A percentile compares a stretch with the other conserved stretches of the same genome.
phyloP scores from a whole-genome alignment of 2,797 vertebrate genomes.

The Zenarchopterus dispar region DNA sequence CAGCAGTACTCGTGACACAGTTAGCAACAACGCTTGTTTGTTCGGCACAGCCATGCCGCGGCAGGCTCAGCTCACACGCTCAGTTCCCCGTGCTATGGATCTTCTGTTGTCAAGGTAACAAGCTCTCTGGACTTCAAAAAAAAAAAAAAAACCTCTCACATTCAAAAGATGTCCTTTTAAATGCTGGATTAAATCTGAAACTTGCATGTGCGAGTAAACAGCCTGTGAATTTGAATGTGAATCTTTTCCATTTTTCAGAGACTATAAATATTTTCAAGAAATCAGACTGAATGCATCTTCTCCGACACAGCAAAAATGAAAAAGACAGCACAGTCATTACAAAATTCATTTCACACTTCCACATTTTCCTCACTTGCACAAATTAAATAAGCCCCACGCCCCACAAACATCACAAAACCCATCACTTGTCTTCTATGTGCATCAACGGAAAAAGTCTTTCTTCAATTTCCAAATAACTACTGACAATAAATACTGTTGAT shows the following conservation, averaged over 20 bases:
- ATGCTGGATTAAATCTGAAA: constrained; percentile 63
- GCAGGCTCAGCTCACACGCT: constrained; percentile 61
- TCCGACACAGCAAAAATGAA: constrained; percentile 8
- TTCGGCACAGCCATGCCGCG: constrained; percentile 69
- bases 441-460: no score
- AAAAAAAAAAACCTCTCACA: constrained; percentile 48
- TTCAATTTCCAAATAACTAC: no score
- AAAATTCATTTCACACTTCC: background rate
- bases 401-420: no score
- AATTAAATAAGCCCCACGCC: background rate
- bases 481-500: no score
- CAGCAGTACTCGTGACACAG: constrained; percentile 77
- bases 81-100: constrained; percentile 66
- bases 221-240: constrained; percentile 19
- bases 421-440: no score
- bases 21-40: constrained; percentile 76
- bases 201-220: constrained; percentile 45
- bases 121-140: constrained; percentile 66
- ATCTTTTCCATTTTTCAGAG: constrained; percentile 11
- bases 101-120: constrained; percentile 87
- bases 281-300: background rate
- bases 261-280: constrained; percentile 6
- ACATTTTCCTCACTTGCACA: background rate
- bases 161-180: constrained; percentile 73
- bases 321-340: background rate